A percentile compares a stretch with the other conserved stretches of the same genome.
These are phyloP conservation scores for Drosophila parabipectinata DNA, from an alignment of 1,140 invertebrate genomes.

Conservation along the genomic window DNA sequence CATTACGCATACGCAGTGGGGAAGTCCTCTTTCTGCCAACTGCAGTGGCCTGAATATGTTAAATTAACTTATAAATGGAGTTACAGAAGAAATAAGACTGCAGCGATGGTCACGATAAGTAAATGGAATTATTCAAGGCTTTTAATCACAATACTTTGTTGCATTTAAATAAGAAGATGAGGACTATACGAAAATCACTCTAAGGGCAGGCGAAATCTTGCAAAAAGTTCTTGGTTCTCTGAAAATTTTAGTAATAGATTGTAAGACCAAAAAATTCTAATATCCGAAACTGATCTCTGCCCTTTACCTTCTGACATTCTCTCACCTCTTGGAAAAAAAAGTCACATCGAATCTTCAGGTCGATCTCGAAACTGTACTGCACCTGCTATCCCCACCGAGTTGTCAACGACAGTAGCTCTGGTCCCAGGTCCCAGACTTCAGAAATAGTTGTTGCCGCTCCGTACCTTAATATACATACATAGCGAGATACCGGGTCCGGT, in stretches of 20 bases:
- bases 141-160: conserved; percentile 1
- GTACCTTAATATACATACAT: conserved; percentile 32
- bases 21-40: conserved; percentile 24
- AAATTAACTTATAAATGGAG: conserved; percentile 73
- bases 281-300: not conserved
- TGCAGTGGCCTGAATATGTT: conserved; percentile 5
- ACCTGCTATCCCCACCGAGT: conserved; percentile 60
- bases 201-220: too few species aligned
- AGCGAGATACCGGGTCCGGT: conserved; percentile 37
- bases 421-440: conserved; percentile 32
- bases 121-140: conserved; percentile 27
- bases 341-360: conserved; percentile 8
- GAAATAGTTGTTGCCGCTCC: conserved; percentile 34
- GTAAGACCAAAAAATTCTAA: too few species aligned
- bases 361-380: conserved; percentile 54
- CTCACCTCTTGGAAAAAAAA: conserved; percentile 30
- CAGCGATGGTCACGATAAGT: not conserved
- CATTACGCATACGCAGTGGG: conserved; percentile 69
- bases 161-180: not conserved
- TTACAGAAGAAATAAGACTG: not conserved
- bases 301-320: conserved; percentile 23
- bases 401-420: conserved; percentile 76
- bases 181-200: too few species aligned
- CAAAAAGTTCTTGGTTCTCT: not conserved
- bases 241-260: too few species aligned